These are phyloP conservation scores for Zoanthus sociatus DNA, from an alignment of 92 coral and sea anemone species.

Conservation along the genomic window DNA sequence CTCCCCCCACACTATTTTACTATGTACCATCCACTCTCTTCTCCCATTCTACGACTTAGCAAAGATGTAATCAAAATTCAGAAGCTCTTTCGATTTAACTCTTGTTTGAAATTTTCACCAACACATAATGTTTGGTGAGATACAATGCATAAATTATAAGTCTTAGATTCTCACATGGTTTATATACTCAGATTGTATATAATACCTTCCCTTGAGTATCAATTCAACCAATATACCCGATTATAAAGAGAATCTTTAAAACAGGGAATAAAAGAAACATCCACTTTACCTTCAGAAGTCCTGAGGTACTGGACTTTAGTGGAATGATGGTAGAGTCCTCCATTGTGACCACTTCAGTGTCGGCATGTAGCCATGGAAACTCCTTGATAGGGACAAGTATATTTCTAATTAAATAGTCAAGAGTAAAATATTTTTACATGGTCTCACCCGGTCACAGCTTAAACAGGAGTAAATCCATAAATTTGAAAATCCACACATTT, in stretches of 20 bases:
- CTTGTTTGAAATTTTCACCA: too few species aligned
- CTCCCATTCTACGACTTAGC: too few species aligned
- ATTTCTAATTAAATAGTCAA: not conserved
- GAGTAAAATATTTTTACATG: not conserved
- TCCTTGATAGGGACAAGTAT: slow-evolving; percentile 58
- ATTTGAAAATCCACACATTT: too few species aligned
- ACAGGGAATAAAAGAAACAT: too few species aligned
- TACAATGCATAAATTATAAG: too few species aligned
- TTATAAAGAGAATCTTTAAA: too few species aligned
- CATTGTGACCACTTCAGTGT: slow-evolving; percentile 53
- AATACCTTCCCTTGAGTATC: not conserved
- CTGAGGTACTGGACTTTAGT: slow-evolving; percentile 84
- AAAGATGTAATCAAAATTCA: too few species aligned
- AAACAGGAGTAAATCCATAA: too few species aligned
- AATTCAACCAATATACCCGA: not conserved
- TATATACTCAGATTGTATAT: not conserved
- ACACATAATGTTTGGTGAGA: too few species aligned
- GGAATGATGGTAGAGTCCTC: slow-evolving; percentile 80
- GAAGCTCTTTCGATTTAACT: too few species aligned
- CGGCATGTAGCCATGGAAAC: slow-evolving; percentile 97
- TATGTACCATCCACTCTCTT: not conserved
- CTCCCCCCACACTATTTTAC: too few species aligned
- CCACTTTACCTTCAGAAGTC: slow-evolving; percentile 77
- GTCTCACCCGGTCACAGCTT: not conserved
- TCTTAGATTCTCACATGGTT: too few species aligned